Base-by-base conservation (phyloP, 2,888 invertebrate species). In the Flabesymbios commensalis region DNA sequence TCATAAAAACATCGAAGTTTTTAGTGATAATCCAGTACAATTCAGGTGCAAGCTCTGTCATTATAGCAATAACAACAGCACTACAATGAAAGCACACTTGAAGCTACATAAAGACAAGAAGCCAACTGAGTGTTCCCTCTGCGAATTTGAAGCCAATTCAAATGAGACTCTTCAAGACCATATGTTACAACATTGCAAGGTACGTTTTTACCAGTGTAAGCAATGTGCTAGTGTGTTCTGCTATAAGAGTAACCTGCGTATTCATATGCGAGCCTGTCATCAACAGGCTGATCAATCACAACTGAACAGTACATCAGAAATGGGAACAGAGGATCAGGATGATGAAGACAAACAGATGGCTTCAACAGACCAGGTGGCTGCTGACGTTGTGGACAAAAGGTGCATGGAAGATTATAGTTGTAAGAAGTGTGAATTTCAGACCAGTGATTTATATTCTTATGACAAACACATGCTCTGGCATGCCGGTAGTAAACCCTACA, bases 161-260 rank as follows among this genome's bases (percentile, higher is more conserved):
- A 77, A 75, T 53, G 78, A 76, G 57, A 67, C 67, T 14, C 64
- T 80, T 22, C 79, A 80, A 49, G 75, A 76, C 45, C 79, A 80
- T 60, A 79, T 79, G 78, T 74, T 80, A 10, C 75, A 78, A 59
- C 80, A 80, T 61, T 79, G 79, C 65, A 79, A 79, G 65, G 72
- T 77, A 17, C 68, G 78, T 29, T 75, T 75, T 1, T 79, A 78
- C 55, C 75, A 76, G 62, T 79, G 80, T 67, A 79, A 78, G 61
- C 63, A 74, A 28, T 80, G 79, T 66, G 66, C 74, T 24, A 71
- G 75, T 17, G 72, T 70, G 24, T 79, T 80, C 59, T 77, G 77
- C 67, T 78, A 79, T 65, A 80, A 79, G 68, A 79, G 78, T 64
- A 78, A 78, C 53, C 70, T 79, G n/a, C 63, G 79, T n/a, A 78